Percentiles rank a stretch among this genome's conserved stretches.
These are phyloP conservation scores for Troglohyphantes excavatus DNA, from an alignment of 2,888 invertebrate species.

Conservation along the genomic window DNA sequence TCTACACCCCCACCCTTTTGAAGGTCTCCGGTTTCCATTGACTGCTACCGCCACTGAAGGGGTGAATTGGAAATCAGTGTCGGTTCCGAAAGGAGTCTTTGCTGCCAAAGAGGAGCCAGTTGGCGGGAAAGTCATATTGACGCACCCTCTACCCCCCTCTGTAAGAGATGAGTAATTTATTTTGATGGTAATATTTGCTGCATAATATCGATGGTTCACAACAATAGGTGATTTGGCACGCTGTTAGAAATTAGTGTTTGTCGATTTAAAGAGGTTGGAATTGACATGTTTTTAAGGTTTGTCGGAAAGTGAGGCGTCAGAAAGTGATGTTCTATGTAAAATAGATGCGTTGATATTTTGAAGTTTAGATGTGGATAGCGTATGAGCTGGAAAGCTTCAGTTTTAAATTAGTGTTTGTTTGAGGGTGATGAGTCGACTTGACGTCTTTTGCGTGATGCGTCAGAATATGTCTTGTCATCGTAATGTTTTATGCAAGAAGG, in stretches of 20 bases:
- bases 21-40: conserved; percentile 50
- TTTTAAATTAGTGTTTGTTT: too few species aligned
- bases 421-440: too few species aligned
- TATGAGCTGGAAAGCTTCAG: too few species aligned
- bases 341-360: too few species aligned
- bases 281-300: not conserved
- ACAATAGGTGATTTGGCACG: not conserved
- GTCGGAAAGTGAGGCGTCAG: not conserved
- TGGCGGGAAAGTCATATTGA: conserved; percentile 20
- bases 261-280: not conserved
- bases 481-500: too few species aligned
- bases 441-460: too few species aligned
- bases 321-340: too few species aligned
- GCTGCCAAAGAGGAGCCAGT: not conserved
- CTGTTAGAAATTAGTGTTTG: not conserved
- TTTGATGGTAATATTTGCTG: not conserved
- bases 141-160: not conserved
- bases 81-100: conserved; percentile 18
- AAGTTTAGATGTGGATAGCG: too few species aligned
- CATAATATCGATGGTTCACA: not conserved
- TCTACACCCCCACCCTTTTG: not conserved
- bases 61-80: conserved; percentile 57
- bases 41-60: conserved; percentile 19
- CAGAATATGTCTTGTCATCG: too few species aligned
- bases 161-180: not conserved